These are phyloP conservation scores for Festucalex cinctus DNA, from an alignment of 2,113 vertebrate species.

Conservation along the genomic window DNA sequence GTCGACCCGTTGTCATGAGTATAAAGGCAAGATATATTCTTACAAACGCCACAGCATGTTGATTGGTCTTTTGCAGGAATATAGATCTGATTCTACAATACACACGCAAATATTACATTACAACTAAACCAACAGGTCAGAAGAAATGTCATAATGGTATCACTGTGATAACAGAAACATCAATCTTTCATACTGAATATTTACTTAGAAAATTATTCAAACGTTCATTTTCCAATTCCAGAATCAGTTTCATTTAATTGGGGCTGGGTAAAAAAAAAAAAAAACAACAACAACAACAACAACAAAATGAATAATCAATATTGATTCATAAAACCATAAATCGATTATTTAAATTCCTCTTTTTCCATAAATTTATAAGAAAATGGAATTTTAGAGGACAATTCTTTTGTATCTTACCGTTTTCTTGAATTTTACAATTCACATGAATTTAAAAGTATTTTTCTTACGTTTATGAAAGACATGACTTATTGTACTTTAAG, in stretches of 20 bases:
- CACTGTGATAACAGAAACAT: neutral
- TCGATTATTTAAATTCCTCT: no score
- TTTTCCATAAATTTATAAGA: no score
- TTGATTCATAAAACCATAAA: neutral
- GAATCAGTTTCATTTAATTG: neutral
- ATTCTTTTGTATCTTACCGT: no score
- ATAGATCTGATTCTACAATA: conserved; percentile 88
- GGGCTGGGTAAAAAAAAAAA: no score
- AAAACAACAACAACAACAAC: no score
- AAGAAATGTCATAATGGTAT: neutral
- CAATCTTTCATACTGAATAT: neutral
- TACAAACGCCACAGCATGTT: conserved; percentile 88
- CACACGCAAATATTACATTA: conserved; percentile 9
- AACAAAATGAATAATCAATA: neutral
- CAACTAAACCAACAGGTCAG: neutral
- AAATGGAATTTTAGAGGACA: no score
- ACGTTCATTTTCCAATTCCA: neutral
- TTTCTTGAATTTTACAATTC: no score
- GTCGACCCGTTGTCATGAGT: conserved; percentile 83
- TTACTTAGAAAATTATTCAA: neutral
- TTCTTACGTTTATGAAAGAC: no score
- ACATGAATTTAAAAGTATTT: no score
- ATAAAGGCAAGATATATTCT: conserved; percentile 87
- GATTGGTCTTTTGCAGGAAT: conserved; percentile 83
- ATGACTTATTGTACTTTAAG: no score